phyloP scores from a whole-genome alignment of 2,888 invertebrate genomes.

The Zelleria hepariella region DNA sequence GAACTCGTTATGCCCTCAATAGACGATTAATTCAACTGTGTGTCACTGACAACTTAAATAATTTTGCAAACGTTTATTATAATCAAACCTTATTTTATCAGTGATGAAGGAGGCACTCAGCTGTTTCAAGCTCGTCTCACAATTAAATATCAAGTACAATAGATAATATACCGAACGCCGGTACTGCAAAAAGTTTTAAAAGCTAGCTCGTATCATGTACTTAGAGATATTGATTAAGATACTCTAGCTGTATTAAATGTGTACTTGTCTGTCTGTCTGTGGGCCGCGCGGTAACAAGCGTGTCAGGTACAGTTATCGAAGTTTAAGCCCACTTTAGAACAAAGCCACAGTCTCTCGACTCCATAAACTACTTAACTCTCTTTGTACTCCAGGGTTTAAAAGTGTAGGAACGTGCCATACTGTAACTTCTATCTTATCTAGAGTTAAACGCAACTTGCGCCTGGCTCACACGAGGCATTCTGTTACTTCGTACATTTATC shows the following conservation, averaged over 20 bases:
- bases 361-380: neutral
- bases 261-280: constrained; percentile 1
- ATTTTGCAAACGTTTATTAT: neutral
- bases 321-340: neutral
- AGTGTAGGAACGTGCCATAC: neutral
- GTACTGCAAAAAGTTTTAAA: neutral
- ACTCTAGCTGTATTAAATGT: neutral
- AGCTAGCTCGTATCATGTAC: neutral
- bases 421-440: neutral
- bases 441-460: constrained; percentile 1
- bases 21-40: neutral
- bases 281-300: constrained; percentile 5
- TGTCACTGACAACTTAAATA: too few species aligned
- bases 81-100: neutral
- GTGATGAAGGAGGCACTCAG: neutral
- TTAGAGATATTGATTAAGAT: constrained; percentile 4
- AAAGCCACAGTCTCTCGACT: neutral
- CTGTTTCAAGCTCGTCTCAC: neutral
- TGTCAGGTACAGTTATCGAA: constrained; percentile 3
- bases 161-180: neutral
- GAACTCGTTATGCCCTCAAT: neutral
- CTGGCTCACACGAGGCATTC: neutral
- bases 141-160: neutral
- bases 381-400: neutral
- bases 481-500: constrained; percentile 1